Percentiles rank a stretch among this genome's conserved stretches.
Conservation (phyloP, 2,113 vertebrate species). For the Ascaphus truei region DNA sequence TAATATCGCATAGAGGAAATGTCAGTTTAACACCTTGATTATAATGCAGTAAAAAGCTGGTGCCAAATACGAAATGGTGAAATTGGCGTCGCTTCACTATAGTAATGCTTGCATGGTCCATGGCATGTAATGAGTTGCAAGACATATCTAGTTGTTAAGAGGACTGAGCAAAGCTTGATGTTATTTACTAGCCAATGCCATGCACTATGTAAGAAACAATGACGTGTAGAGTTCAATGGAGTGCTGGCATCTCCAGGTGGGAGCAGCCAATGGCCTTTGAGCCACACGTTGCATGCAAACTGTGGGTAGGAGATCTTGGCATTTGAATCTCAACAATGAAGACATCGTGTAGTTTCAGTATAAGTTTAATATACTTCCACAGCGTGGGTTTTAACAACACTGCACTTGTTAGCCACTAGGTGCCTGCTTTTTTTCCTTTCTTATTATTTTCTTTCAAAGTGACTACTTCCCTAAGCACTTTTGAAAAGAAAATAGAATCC, state of each 20-base stretch:
- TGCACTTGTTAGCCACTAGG: slow-evolving; percentile 25
- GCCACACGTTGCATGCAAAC: slow-evolving; percentile 24
- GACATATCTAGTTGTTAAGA: neutral
- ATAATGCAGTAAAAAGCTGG: slow-evolving; percentile 14
- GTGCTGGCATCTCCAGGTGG: slow-evolving; percentile 3
- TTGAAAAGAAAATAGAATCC: slow-evolving; percentile 1
- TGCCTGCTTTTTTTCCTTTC: neutral
- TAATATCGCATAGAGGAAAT: too few species aligned
- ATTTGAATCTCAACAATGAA: slow-evolving; percentile 31
- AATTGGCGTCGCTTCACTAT: neutral
- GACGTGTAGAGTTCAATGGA: neutral
- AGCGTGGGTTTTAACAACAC: slow-evolving; percentile 21
- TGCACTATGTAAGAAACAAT: slow-evolving; percentile 8
- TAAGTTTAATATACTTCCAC: slow-evolving; percentile 29
- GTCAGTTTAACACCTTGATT: too few species aligned
- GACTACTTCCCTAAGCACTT: slow-evolving; percentile 20
- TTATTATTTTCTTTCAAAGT: slow-evolving; percentile 10
- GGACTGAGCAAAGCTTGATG: neutral
- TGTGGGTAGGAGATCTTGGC: slow-evolving; percentile 28
- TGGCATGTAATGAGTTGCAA: neutral
- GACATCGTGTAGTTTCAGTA: slow-evolving; percentile 31
- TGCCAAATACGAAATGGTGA: neutral
- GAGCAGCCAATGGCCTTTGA: slow-evolving; percentile 9
- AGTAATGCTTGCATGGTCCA: neutral
- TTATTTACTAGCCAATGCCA: neutral